Conservation (phyloP, 2,797 vertebrate species). For the Darevskia mixta region DNA sequence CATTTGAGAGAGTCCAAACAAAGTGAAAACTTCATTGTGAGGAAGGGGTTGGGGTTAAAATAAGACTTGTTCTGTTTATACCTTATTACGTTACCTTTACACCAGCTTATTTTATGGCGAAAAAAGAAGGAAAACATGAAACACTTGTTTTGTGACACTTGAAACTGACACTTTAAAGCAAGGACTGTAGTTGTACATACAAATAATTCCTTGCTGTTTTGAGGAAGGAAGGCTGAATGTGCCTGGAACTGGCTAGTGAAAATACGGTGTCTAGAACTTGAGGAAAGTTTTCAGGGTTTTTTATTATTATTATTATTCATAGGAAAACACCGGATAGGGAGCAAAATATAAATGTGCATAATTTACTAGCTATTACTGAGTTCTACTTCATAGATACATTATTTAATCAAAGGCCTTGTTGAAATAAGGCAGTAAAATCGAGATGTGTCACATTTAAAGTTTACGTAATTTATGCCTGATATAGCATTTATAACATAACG, state of each 20-base stretch:
- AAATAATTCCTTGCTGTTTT: background rate
- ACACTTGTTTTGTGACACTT: background rate
- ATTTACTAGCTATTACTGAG: conserved; percentile 65
- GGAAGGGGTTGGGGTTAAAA: background rate
- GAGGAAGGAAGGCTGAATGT: background rate
- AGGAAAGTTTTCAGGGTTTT: conserved; percentile 29
- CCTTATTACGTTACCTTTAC: too few relatives aligned
- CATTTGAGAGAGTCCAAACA: too few relatives aligned
- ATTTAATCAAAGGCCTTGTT: conserved; percentile 72
- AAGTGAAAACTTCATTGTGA: background rate
- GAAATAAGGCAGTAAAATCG: conserved; percentile 69
- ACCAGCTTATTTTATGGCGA: background rate
- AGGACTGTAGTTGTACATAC: background rate
- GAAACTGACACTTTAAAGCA: background rate
- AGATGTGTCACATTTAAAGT: conserved; percentile 61
- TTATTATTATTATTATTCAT: conserved; percentile 29
- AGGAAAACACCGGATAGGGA: conserved; percentile 6
- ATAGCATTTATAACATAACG: conserved; percentile 31
- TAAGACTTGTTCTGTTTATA: too few relatives aligned
- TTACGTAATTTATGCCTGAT: conserved; percentile 59
- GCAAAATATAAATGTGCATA: conserved; percentile 56
- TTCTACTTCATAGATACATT: conserved; percentile 66
- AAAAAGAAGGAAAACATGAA: background rate
- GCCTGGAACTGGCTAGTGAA: conserved; percentile 35
- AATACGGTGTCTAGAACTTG: conserved; percentile 10